Percentiles rank a stretch among this genome's conserved stretches.
Conservation (phyloP, 2,888 invertebrate genomes). For the Spialia ferax region DNA sequence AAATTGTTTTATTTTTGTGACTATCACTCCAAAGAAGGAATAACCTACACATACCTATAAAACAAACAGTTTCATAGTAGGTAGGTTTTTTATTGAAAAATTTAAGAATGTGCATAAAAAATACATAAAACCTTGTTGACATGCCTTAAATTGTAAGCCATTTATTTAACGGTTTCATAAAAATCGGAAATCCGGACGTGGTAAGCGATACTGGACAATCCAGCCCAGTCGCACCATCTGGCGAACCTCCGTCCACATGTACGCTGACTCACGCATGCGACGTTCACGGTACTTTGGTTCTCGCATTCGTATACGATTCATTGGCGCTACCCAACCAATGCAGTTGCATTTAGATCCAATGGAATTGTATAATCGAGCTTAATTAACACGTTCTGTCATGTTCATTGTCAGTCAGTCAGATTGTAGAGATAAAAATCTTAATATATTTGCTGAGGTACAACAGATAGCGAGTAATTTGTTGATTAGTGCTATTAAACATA, state of each 20-base stretch:
- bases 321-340: slow-evolving; percentile 54
- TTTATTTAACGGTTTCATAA: slow-evolving; percentile 32
- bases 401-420: slow-evolving; percentile 10
- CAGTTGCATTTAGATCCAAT: slow-evolving; percentile 64
- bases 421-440: slow-evolving; percentile 27
- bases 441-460: background rate
- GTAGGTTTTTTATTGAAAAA: too few relatives aligned
- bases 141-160: slow-evolving; percentile 58
- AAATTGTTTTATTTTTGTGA: too few relatives aligned
- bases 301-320: slow-evolving; percentile 54
- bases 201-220: slow-evolving; percentile 40
- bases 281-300: slow-evolving; percentile 20
- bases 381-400: slow-evolving; percentile 50
- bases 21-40: too few relatives aligned
- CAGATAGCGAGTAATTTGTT: background rate
- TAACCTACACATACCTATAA: too few relatives aligned
- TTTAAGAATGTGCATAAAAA: background rate
- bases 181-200: slow-evolving; percentile 40
- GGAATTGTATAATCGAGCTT: slow-evolving; percentile 64
- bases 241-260: slow-evolving; percentile 78
- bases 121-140: background rate
- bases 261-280: slow-evolving; percentile 76
- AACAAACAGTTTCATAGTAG: too few relatives aligned
- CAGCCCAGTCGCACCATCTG: slow-evolving; percentile 37
- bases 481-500: background rate